Evolutionary conservation across 2,113 vertebrate species (phyloP).

Genomic region (Heloderma charlesbogerti): DNA sequence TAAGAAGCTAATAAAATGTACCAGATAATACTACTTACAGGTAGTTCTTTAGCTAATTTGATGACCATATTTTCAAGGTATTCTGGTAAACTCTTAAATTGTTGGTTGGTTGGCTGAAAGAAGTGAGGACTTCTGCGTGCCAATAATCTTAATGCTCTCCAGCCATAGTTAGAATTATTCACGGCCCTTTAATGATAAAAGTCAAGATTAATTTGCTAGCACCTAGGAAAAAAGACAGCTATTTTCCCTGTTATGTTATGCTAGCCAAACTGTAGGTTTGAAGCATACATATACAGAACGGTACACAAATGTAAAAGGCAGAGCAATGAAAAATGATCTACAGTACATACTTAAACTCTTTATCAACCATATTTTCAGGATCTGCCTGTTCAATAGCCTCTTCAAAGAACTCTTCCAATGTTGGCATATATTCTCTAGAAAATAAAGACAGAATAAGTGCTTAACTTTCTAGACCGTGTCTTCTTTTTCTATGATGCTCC

Average conservation of each 20-base stretch:
- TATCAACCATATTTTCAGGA: slow-evolving; percentile 97
- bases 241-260: not conserved
- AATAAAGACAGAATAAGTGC: slow-evolving; percentile 19
- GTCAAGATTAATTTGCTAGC: not conserved
- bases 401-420: slow-evolving; percentile 95
- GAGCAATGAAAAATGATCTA: not conserved
- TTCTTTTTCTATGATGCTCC: not conserved
- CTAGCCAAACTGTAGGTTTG: not conserved
- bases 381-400: slow-evolving; percentile 98
- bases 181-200: slow-evolving; percentile 83
- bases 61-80: slow-evolving; percentile 99
- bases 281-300: not conserved
- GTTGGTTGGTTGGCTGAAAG: slow-evolving; percentile 98
- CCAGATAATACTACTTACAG: slow-evolving; percentile 82
- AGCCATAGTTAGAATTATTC: slow-evolving; percentile 97
- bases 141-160: slow-evolving; percentile 93
- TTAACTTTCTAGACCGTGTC: not conserved
- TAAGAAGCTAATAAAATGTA: not conserved
- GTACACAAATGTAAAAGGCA: not conserved
- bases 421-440: slow-evolving; percentile 95
- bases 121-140: slow-evolving; percentile 97
- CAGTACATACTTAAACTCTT: slow-evolving; percentile 92
- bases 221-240: not conserved
- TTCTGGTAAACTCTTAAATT: slow-evolving; percentile 97
- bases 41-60: slow-evolving; percentile 97